Conservation (phyloP, 2,113 vertebrate genomes). For the Istiophorus platypterus region DNA sequence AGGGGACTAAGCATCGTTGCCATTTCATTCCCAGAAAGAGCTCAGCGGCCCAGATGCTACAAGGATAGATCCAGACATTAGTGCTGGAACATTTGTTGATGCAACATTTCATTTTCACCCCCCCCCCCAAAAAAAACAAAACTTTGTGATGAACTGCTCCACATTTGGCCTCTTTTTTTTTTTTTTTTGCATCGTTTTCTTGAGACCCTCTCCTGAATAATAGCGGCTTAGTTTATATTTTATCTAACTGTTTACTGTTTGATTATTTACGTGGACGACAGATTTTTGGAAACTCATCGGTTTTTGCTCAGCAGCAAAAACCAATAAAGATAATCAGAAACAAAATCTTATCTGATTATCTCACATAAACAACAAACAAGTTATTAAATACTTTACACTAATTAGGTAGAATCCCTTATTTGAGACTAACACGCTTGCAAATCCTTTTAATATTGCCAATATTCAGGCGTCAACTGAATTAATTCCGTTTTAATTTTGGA, state of each 20-base stretch:
- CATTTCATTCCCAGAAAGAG: constrained; percentile 66
- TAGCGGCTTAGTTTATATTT: constrained; percentile 12
- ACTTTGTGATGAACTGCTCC: constrained; percentile 21
- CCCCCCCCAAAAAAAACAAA: rapidly evolving
- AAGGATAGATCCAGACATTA: constrained; percentile 47
- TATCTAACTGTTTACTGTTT: neutral
- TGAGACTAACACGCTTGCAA: too few species aligned
- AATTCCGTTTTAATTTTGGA: too few species aligned
- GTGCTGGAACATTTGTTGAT: constrained; percentile 48
- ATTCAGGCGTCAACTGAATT: too few species aligned
- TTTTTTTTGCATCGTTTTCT: neutral
- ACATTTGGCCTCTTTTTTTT: constrained; percentile 30
- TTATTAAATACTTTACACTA: too few species aligned
- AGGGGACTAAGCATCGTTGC: constrained; percentile 35
- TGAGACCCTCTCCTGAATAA: neutral
- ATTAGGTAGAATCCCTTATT: too few species aligned
- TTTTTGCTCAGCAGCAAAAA: neutral
- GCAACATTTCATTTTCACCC: constrained; percentile 39
- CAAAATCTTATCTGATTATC: too few species aligned
- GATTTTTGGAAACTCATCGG: neutral
- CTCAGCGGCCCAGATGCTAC: constrained; percentile 65
- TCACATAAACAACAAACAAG: too few species aligned
- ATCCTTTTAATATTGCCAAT: too few species aligned
- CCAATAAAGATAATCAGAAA: too few species aligned
- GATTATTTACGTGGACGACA: neutral